phyloP scores from a whole-genome alignment of 1,140 invertebrate species.

The Doryteuthis pealeii region DNA sequence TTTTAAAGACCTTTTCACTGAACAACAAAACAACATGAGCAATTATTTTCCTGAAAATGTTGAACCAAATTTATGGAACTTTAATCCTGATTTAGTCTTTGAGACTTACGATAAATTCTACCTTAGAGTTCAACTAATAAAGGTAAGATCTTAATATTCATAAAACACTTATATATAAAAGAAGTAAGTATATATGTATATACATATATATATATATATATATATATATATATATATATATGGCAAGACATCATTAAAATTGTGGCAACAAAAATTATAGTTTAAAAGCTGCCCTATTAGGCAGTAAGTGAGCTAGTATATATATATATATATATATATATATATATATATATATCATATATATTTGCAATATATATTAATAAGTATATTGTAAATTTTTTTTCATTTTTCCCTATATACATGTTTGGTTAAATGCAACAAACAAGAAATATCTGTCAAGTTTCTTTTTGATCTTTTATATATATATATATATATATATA shows the following conservation, averaged over 20 bases:
- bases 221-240: neutral
- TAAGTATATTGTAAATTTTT: constrained; percentile 72
- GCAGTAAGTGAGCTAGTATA: too few relatives aligned
- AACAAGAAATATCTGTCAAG: too few relatives aligned
- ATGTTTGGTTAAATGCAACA: constrained; percentile 37
- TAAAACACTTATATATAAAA: neutral
- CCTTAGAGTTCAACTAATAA: constrained; percentile 78
- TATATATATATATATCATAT: too few relatives aligned
- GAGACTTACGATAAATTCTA: constrained; percentile 81
- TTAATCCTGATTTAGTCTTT: constrained; percentile 85
- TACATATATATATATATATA: neutral
- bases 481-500: too few relatives aligned
- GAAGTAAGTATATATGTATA: too few relatives aligned
- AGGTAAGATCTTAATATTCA: constrained; percentile 59
- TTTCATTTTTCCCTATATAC: neutral
- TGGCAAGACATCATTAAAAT: neutral
- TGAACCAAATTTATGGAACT: constrained; percentile 77
- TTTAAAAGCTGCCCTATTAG: too few relatives aligned
- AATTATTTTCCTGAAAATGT: constrained; percentile 68
- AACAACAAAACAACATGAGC: constrained; percentile 72
- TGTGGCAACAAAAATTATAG: neutral
- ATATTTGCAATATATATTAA: neutral
- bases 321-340: too few relatives aligned
- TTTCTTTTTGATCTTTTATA: too few relatives aligned
- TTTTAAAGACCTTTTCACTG: constrained; percentile 68